These are phyloP conservation scores for Coelopa pilipes DNA, from an alignment of 2,888 invertebrate genomes.

Conservation along the genomic window DNA sequence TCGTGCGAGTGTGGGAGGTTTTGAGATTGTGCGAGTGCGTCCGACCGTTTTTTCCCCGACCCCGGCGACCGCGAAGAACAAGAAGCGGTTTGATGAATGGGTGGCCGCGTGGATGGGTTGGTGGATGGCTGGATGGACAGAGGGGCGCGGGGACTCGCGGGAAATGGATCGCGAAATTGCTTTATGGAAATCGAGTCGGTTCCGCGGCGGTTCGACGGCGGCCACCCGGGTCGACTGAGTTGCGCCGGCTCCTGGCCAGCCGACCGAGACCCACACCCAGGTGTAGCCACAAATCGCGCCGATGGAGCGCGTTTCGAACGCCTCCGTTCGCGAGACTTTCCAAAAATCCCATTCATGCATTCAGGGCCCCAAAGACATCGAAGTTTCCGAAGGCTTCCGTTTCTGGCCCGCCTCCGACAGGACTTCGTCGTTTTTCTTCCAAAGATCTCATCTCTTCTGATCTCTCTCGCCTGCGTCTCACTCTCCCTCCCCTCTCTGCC, in stretches of 20 bases:
- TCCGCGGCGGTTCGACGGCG: background rate
- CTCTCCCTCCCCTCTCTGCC: too few relatives aligned
- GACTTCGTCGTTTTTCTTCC: too few relatives aligned
- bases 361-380: too few relatives aligned
- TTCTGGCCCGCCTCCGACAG: too few relatives aligned
- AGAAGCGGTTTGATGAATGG: conserved; percentile 38
- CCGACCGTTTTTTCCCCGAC: too few relatives aligned
- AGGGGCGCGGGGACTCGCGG: conserved; percentile 11
- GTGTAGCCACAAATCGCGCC: background rate
- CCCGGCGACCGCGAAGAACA: background rate
- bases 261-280: background rate
- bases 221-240: too few relatives aligned
- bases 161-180: conserved; percentile 43
- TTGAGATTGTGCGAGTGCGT: background rate
- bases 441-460: too few relatives aligned
- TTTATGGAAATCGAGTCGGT: conserved; percentile 39
- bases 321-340: too few relatives aligned
- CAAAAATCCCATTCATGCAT: too few relatives aligned
- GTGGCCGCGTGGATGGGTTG: background rate
- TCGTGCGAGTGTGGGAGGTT: background rate
- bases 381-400: too few relatives aligned
- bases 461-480: too few relatives aligned
- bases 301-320: too few relatives aligned
- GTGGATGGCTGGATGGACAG: background rate
- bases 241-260: background rate